A percentile compares a stretch with the other conserved stretches of the same genome.
Evolutionary conservation across 2,888 invertebrate genomes (phyloP).

Genomic region (Dynastes hyllus): DNA sequence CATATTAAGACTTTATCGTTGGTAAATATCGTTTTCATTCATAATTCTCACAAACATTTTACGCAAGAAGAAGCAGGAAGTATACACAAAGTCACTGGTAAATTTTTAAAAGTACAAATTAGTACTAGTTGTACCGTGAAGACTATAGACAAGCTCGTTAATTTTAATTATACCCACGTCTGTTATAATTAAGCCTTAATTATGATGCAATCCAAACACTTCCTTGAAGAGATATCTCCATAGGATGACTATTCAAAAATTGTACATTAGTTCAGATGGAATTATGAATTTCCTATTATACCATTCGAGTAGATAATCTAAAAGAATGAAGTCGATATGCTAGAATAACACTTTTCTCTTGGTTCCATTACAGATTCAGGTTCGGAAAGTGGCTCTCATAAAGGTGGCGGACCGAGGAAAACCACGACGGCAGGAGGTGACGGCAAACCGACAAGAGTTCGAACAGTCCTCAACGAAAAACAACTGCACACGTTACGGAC

Average conservation of each 20-base stretch:
- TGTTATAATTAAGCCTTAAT: slow-evolving; percentile 34
- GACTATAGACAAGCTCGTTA: slow-evolving; percentile 17
- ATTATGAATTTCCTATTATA: no score
- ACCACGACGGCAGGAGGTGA: slow-evolving; percentile 76
- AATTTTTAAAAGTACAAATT: slow-evolving; percentile 43
- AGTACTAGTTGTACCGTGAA: slow-evolving; percentile 19
- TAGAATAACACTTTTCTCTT: no score
- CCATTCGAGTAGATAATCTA: no score
- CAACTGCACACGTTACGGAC: slow-evolving; percentile 97
- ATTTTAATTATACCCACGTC: slow-evolving; percentile 26
- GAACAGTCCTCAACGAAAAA: slow-evolving; percentile 99
- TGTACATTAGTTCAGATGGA: no score
- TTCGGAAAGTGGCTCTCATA: slow-evolving; percentile 92
- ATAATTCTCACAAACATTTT: no score
- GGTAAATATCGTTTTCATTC: no score
- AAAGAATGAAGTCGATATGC: no score
- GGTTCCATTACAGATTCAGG: slow-evolving; percentile 83
- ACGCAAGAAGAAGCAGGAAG: no score
- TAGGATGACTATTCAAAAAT: no score
- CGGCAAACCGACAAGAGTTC: slow-evolving; percentile 97
- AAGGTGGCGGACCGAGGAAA: slow-evolving; percentile 75
- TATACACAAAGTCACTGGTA: neutral
- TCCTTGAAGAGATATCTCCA: no score
- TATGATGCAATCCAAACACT: neutral
- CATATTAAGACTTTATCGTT: no score